A percentile compares a stretch with the other conserved stretches of the same genome.
Evolutionary conservation across 2,797 vertebrate genomes (phyloP).

Genomic region (Peromyscus melanophrys): DNA sequence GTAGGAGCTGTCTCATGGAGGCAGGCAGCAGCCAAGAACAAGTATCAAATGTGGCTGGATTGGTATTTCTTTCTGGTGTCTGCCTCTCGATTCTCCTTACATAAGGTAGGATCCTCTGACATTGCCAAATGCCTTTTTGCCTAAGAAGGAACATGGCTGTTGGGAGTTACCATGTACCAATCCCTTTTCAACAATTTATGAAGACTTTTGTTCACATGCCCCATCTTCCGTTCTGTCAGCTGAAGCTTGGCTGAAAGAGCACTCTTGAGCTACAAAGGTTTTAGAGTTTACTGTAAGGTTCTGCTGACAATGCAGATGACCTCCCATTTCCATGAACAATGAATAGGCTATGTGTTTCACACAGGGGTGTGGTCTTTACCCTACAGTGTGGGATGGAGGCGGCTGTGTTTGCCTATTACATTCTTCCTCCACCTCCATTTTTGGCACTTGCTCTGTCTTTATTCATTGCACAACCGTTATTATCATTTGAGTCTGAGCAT

Average conservation of each 20-base stretch:
- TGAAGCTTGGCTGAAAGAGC: not conserved
- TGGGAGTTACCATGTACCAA: not conserved
- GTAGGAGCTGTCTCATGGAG: not conserved
- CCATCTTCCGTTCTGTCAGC: conserved; percentile 13
- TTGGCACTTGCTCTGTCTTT: not conserved
- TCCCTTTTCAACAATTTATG: conserved; percentile 32
- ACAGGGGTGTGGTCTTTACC: not conserved
- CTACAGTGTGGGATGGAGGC: not conserved
- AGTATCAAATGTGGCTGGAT: not conserved
- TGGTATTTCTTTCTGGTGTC: not conserved
- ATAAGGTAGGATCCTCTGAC: not conserved
- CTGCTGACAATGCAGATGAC: not conserved
- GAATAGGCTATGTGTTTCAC: not conserved
- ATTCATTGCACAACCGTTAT: not conserved
- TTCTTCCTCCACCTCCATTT: not conserved
- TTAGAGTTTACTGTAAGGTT: not conserved
- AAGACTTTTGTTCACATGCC: not conserved
- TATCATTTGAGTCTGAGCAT: not conserved
- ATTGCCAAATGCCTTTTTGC: not conserved
- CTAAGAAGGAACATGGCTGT: not conserved
- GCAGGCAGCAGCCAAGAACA: not conserved
- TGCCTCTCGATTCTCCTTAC: not conserved
- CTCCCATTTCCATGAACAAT: not conserved
- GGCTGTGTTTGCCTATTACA: not conserved
- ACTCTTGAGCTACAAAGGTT: not conserved